These are phyloP conservation scores for Neoaliturus tenellus DNA, from an alignment of 2,888 invertebrate genomes.

Conservation along the genomic window DNA sequence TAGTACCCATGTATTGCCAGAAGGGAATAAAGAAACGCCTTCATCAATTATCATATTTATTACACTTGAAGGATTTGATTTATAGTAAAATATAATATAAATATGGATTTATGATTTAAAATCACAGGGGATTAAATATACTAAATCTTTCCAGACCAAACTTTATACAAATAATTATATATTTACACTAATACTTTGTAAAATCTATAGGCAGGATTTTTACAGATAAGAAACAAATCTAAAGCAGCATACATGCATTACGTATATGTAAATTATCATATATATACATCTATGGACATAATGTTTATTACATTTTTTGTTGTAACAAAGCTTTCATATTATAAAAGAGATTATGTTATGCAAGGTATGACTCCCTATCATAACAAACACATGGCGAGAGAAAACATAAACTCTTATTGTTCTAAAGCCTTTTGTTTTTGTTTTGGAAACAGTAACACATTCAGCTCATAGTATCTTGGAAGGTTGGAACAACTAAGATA, in stretches of 20 bases:
- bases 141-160: slow-evolving; percentile 18
- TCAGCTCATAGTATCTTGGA: no score
- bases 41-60: no score
- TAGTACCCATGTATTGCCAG: no score
- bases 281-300: background rate
- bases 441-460: no score
- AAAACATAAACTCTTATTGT: background rate
- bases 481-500: no score
- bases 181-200: slow-evolving; percentile 23
- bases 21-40: no score
- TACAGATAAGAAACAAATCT: slow-evolving; percentile 4
- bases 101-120: slow-evolving; percentile 21
- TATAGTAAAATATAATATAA: slow-evolving; percentile 49
- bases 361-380: background rate
- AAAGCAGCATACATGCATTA: background rate
- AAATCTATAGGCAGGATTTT: slow-evolving; percentile 6
- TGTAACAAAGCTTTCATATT: background rate
- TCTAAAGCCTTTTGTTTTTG: background rate
- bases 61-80: slow-evolving; percentile 33
- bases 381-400: background rate
- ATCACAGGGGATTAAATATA: slow-evolving; percentile 35
- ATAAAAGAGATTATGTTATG: background rate
- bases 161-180: slow-evolving; percentile 25
- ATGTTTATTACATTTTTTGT: background rate
- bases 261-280: background rate